phyloP scores from a whole-genome alignment of 2,113 vertebrate species.

The Macrotis lagotis region DNA sequence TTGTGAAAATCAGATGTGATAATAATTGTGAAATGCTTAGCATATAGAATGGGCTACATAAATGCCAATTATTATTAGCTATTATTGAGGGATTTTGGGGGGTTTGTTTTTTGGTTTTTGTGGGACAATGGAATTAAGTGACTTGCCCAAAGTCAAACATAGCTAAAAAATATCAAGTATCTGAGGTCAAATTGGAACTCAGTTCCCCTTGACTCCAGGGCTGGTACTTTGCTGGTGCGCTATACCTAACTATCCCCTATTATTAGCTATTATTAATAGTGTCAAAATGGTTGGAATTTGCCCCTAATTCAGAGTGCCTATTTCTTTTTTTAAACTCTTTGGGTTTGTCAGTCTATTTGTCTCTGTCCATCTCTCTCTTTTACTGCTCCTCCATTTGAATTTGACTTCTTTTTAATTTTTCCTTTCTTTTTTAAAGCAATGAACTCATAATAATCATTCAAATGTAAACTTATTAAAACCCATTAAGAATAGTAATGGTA shows the following conservation, averaged over 20 bases:
- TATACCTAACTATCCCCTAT: too few relatives aligned
- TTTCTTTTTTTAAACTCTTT: neutral
- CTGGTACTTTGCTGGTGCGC: too few relatives aligned
- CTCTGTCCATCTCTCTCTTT: neutral
- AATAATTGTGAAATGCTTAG: neutral
- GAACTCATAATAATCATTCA: neutral
- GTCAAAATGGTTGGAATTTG: neutral
- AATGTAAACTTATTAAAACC: neutral
- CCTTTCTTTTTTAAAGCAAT: neutral
- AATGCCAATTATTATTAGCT: neutral
- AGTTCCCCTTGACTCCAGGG: too few relatives aligned
- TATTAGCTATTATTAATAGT: too few relatives aligned
- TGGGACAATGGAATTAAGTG: too few relatives aligned
- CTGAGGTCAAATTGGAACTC: too few relatives aligned
- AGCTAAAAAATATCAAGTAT: too few relatives aligned
- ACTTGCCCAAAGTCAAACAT: too few relatives aligned
- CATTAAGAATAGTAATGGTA: neutral
- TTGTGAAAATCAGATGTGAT: neutral
- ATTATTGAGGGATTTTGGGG: too few relatives aligned
- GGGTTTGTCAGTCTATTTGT: neutral
- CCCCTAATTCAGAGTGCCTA: neutral
- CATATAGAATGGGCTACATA: neutral
- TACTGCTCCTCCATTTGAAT: neutral
- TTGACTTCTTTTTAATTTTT: neutral
- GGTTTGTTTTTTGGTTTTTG: too few relatives aligned